Percentiles rank a stretch among this genome's conserved stretches.
phyloP scores from a whole-genome alignment of 2,113 vertebrate species.

The Stigmatopora nigra region DNA sequence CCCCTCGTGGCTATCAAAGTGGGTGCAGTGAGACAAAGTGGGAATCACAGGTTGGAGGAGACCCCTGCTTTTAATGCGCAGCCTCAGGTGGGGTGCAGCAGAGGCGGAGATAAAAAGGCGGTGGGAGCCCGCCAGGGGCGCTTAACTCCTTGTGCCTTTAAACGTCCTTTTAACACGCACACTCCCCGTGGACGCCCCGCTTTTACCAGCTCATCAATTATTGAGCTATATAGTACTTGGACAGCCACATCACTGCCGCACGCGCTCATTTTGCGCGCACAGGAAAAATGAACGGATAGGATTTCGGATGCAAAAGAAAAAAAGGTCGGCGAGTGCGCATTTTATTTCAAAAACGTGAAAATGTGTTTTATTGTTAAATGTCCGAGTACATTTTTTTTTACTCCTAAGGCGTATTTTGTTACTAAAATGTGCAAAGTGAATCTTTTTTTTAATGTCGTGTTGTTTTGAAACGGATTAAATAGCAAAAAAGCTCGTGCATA shows the following conservation, averaged over 20 bases:
- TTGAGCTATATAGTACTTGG: conserved; percentile 65
- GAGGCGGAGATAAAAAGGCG: conserved; percentile 66
- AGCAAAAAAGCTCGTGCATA: not conserved
- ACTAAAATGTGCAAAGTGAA: too few relatives aligned
- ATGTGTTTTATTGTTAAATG: too few relatives aligned
- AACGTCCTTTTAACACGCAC: conserved; percentile 67
- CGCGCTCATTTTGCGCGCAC: conserved; percentile 33
- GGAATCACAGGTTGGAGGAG: conserved; percentile 52
- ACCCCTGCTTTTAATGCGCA: conserved; percentile 39
- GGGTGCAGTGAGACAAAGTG: conserved; percentile 26
- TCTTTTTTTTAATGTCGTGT: too few relatives aligned
- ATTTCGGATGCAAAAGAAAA: too few relatives aligned
- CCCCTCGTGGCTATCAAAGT: conserved; percentile 42
- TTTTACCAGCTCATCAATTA: conserved; percentile 72
- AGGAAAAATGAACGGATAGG: not conserved
- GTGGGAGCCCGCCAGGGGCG: conserved; percentile 67
- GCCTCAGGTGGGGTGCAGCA: conserved; percentile 56
- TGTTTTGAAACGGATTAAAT: not conserved
- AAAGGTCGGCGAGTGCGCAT: too few relatives aligned
- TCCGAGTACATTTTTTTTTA: too few relatives aligned
- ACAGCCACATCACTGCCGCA: conserved; percentile 57
- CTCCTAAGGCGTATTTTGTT: too few relatives aligned
- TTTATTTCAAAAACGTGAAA: too few relatives aligned
- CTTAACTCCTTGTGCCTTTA: conserved; percentile 64
- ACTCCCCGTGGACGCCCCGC: conserved; percentile 66